Conservation (phyloP, 2,113 vertebrate species). For the Pao palembangensis region DNA sequence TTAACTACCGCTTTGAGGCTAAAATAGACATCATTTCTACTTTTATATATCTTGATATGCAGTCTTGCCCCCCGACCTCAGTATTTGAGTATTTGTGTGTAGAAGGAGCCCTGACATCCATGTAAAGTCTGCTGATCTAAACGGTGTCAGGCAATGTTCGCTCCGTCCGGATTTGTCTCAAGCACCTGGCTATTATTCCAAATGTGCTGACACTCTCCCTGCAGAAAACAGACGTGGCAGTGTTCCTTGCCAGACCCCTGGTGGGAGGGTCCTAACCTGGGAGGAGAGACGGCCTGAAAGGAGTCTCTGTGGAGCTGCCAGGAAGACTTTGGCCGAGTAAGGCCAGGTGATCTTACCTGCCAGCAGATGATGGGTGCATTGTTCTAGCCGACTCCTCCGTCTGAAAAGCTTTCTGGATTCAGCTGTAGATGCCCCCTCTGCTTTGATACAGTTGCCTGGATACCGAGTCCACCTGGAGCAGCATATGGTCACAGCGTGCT, state of each 20-base stretch:
- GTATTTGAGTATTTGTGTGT: no score
- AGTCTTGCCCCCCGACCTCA: no score
- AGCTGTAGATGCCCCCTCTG: conserved; percentile 59
- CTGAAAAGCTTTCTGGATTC: conserved; percentile 68
- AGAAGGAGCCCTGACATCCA: no score
- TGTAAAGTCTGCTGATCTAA: no score
- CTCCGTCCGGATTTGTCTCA: conserved; percentile 15
- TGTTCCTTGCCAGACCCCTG: conserved; percentile 54
- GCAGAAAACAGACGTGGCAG: conserved; percentile 48
- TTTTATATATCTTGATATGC: no score
- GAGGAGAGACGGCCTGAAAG: conserved; percentile 40
- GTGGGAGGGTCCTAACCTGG: conserved; percentile 32
- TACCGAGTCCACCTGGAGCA: conserved; percentile 73
- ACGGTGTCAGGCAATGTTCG: no score
- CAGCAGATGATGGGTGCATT: conserved; percentile 67
- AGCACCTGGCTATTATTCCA: conserved; percentile 43
- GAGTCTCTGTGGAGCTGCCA: conserved; percentile 59
- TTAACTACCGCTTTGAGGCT: no score
- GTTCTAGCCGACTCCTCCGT: conserved; percentile 61
- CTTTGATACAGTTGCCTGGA: conserved; percentile 77
- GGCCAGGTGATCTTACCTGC: conserved; percentile 69
- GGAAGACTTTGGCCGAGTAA: conserved; percentile 48
- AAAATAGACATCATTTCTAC: no score
- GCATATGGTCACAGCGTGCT: conserved; percentile 77
- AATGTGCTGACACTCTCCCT: conserved; percentile 43